Base-by-base conservation (phyloP, 2,797 vertebrate genomes). In the Chlorospingus semifuscus region DNA sequence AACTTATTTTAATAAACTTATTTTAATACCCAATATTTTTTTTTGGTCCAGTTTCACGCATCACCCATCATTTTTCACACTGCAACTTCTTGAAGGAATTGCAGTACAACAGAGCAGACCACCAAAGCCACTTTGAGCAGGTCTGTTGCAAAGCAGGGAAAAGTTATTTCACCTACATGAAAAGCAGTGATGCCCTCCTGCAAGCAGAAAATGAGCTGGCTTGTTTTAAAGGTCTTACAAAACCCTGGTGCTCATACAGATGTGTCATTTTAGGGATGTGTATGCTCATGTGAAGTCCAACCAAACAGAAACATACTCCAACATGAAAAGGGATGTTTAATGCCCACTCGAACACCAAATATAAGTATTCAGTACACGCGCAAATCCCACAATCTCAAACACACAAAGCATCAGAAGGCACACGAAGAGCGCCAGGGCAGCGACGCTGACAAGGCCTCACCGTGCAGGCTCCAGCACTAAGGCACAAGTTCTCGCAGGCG, bases 311-410 rank as follows among this genome's bases (percentile, higher is more conserved):
- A 52, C 16, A 63, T 2, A 39, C 1, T 12, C 15, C 36, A 80
- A 16, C 6, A 7, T 1, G 20, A 39, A 47, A 76, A 57, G 9
- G 12, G 12, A 21, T 11, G 32, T 46, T 44, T 50, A 41, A 64
- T 3, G 46, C 11, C 42, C 4, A 2, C 17, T 59, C 22, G 22
- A 20, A 66, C 15, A 60, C 12, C 12, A 34, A 39, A 3, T 2
- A 11, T 0, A 4, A 65, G 15, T 11, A 17, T 5, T 55, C 34
- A 6, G 23, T 11, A n/a, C 4, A 4, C 8, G 7, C 0, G 0
- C 17, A 36, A 18, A 39, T 1, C 36, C 7, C 24, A 13, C 44
- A 27, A 12, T 1, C 44, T 37, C 8, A 5, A 18, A 19, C 37
- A 17, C 16, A 39, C 3, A 30, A 30, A 29, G 37, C 22, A 21